Evolutionary conservation across 2,113 vertebrate genomes (phyloP).

Genomic region (Osmerus eperlanus): DNA sequence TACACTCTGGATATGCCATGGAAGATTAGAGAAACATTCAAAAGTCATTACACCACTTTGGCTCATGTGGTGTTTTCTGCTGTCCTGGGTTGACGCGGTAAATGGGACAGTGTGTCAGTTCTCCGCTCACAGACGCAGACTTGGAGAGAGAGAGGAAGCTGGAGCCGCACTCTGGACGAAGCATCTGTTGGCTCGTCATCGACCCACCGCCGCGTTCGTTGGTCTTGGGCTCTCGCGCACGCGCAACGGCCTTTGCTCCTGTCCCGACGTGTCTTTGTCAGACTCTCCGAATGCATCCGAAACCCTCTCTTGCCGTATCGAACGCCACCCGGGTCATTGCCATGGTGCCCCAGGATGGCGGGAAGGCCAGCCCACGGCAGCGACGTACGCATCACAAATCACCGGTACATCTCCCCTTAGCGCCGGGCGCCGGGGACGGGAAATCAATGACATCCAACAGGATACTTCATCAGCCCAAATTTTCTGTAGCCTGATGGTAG

Average conservation of each 20-base stretch:
- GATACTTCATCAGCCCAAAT: constrained; percentile 62
- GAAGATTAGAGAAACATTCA: constrained; percentile 34
- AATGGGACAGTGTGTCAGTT: constrained; percentile 62
- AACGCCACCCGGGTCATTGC: not conserved
- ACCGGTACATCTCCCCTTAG: constrained; percentile 51
- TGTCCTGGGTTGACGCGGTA: constrained; percentile 32
- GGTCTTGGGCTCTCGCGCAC: no score
- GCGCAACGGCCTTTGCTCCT: no score
- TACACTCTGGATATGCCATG: not conserved
- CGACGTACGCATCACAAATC: constrained; percentile 63
- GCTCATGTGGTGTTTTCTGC: not conserved
- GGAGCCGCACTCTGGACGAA: not conserved
- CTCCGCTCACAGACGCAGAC: constrained; percentile 30
- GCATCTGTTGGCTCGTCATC: not conserved
- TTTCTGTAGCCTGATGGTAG: constrained; percentile 57
- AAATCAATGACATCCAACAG: constrained; percentile 69
- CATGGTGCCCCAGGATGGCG: not conserved
- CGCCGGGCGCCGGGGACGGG: constrained; percentile 42
- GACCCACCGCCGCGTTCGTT: no score
- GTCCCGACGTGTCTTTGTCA: no score
- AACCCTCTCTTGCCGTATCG: no score
- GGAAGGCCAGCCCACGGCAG: constrained; percentile 16
- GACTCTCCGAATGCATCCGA: no score
- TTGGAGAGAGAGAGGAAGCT: constrained; percentile 16
- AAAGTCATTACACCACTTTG: constrained; percentile 35